A percentile compares a stretch with the other conserved stretches of the same genome.
Conservation (phyloP, 2,113 vertebrate species). For the Fulmarus glacialis region DNA sequence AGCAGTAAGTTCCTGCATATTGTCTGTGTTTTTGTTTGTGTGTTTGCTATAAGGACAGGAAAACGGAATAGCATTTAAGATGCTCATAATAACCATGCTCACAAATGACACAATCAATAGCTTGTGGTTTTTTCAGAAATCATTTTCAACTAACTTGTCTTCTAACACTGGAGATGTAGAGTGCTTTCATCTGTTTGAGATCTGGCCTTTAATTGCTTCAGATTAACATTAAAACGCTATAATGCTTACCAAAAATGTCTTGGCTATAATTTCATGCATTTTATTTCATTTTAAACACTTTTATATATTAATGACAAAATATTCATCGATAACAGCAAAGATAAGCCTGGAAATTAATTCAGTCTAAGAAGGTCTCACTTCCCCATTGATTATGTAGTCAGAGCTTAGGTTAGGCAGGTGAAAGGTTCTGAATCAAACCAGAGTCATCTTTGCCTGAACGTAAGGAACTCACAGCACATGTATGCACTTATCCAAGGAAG, state of each 20-base stretch:
- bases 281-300: slow-evolving; percentile 34
- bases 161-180: neutral
- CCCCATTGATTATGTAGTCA: neutral
- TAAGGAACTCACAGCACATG: neutral
- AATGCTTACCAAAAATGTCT: slow-evolving; percentile 10
- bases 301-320: neutral
- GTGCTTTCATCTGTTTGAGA: neutral
- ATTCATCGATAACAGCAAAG: neutral
- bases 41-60: neutral
- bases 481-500: neutral
- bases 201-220: slow-evolving; percentile 29
- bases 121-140: neutral
- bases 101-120: slow-evolving; percentile 53
- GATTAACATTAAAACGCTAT: neutral
- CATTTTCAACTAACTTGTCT: slow-evolving; percentile 10
- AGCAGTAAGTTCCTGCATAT: slow-evolving; percentile 14
- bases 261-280: neutral
- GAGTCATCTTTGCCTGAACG: neutral
- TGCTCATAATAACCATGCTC: slow-evolving; percentile 34
- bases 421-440: neutral
- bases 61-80: slow-evolving; percentile 7
- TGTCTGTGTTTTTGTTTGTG: slow-evolving; percentile 18
- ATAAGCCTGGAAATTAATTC: slow-evolving; percentile 20
- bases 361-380: neutral
- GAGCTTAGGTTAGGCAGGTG: neutral